Evolutionary conservation across 2,113 vertebrate genomes (phyloP), one percentile per base, ranked within the genome.

Genomic region (Ondatra zibethicus): DNA sequence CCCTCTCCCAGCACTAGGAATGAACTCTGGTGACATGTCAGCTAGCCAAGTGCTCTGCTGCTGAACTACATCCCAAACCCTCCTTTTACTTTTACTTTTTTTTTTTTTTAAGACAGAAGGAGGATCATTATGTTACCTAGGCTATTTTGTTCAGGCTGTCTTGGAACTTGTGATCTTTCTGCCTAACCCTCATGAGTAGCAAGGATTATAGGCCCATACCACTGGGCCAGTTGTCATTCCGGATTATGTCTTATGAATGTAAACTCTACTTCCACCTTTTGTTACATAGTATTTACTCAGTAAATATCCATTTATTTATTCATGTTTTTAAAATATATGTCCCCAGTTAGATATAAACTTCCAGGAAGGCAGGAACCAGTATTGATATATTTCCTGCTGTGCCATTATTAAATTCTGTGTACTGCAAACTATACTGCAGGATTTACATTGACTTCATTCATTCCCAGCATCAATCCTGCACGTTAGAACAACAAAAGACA

Each of bases 371-470:
- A 96, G 72, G 39, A 87, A 73, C 70, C 36, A 66, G 70, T 66
- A 47, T 31, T 94, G n/a, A 87, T 80, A 52, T 66, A 75, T 65
- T 91, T 97, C 77, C 47, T n/a, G 42, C 52, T 75, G 1, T 80
- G 42, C 36, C 5, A 75, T 89, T 93, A 85, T 89, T 94, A 91
- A 80, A 42, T 91, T 76, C 61, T 61, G 7, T 66, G 61, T 8
- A 19, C 33, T n/a, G 47, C n/a, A 81, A 33, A 45, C 39, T 87
- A 0, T 87, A 47, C 78, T 61, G n/a, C 58, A 13, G 14, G 33
- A 66, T 89, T 92, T 91, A 16, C 6, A 47, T 47, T 96, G 73
- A 81, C 92, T 66, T 92, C 39, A 68, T 72, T 80, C 58, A 92
- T 92, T 88, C 11, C 25, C 63, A 55, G 36, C 21, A 78, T 89